A percentile compares a stretch with the other conserved stretches of the same genome.
phyloP scores from a whole-genome alignment of 1,140 invertebrate species.

The Sycophila sp. region DNA sequence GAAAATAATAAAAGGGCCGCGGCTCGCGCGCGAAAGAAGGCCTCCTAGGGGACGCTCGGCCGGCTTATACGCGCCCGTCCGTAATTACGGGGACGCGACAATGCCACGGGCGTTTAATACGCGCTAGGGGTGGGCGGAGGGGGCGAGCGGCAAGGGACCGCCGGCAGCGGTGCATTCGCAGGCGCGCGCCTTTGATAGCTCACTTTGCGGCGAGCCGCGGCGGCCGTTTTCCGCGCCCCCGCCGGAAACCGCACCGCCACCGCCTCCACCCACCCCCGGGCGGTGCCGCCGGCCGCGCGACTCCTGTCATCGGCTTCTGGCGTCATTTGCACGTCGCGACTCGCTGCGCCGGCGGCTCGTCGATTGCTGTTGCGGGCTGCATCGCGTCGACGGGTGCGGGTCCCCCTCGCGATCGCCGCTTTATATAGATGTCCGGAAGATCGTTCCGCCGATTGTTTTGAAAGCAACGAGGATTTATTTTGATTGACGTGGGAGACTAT shows the following conservation, averaged over 20 bases:
- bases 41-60: no score
- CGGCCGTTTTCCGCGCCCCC: neutral
- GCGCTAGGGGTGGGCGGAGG: neutral
- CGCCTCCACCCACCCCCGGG: neutral
- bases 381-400: no score
- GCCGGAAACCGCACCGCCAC: neutral
- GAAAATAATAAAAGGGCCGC: no score
- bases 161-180: neutral
- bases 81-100: constrained; percentile 36
- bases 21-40: no score
- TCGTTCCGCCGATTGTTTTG: neutral
- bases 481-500: no score
- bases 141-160: neutral
- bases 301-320: neutral
- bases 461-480: neutral
- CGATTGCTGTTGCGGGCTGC: no score
- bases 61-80: neutral
- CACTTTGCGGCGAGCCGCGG: constrained; percentile 40
- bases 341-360: neutral
- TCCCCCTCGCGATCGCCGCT: no score
- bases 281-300: neutral
- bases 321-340: neutral
- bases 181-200: constrained; percentile 39
- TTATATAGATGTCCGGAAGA: no score
- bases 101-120: constrained; percentile 25